Percentiles rank a stretch among this genome's conserved stretches.
These are phyloP conservation scores for Bos javanicus DNA, from an alignment of 2,113 vertebrate genomes.

Conservation along the genomic window DNA sequence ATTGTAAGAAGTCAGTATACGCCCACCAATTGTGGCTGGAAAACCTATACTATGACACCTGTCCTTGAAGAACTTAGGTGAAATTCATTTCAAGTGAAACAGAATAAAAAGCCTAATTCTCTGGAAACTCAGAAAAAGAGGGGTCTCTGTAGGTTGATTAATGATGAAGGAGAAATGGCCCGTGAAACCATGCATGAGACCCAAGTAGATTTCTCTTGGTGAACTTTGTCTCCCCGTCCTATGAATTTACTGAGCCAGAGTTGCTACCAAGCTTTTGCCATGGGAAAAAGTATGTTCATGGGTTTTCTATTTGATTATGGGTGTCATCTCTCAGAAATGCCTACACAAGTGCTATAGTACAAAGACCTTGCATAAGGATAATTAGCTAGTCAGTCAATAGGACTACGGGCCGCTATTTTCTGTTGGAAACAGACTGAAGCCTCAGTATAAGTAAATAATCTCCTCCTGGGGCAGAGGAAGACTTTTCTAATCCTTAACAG, in stretches of 20 bases:
- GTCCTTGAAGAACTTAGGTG: neutral
- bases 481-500: neutral
- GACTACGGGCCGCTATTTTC: neutral
- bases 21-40: neutral
- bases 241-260: neutral
- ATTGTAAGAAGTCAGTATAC: slow-evolving; percentile 39
- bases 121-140: neutral
- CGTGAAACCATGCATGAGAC: neutral
- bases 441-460: neutral
- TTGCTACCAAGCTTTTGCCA: neutral
- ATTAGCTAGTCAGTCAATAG: neutral
- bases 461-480: neutral
- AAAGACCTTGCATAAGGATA: neutral
- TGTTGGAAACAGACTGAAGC: slow-evolving; percentile 1
- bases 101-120: slow-evolving; percentile 25
- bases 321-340: neutral
- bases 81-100: slow-evolving; percentile 45
- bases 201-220: neutral
- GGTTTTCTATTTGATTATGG: neutral
- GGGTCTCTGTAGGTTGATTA: neutral
- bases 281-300: neutral
- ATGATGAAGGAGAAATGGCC: neutral
- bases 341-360: neutral
- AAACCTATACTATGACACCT: slow-evolving; percentile 42
- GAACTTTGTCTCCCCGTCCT: neutral